Conservation (phyloP, 2,888 invertebrate genomes). For the Hoplodrina ambigua region DNA sequence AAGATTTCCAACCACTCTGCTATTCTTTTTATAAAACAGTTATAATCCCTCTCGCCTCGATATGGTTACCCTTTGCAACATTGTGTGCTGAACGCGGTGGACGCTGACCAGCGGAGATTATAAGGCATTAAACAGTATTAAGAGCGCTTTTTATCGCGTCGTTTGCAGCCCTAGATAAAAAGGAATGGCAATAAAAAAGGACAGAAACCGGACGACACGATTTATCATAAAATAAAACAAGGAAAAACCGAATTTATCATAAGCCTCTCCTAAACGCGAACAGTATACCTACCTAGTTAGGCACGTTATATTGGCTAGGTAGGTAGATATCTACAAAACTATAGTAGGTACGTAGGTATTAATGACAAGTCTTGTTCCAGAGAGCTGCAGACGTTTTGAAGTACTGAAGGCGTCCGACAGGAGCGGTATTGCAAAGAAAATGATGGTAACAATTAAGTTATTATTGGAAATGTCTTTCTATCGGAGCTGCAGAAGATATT, state of each 20-base stretch:
- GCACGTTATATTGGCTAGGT: no score
- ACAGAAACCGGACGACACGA: background rate
- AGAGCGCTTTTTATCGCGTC: slow-evolving; percentile 37
- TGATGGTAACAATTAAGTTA: slow-evolving; percentile 68
- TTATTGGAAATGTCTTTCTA: background rate
- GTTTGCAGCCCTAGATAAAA: background rate
- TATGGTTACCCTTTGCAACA: slow-evolving; percentile 6
- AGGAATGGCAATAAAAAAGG: background rate
- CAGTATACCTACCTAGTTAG: no score
- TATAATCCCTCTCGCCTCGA: background rate
- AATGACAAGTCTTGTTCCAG: slow-evolving; percentile 68
- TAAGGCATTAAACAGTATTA: slow-evolving; percentile 60
- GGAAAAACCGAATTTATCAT: no score
- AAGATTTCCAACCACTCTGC: background rate
- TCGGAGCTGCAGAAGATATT: slow-evolving; percentile 4
- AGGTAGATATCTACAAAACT: no score
- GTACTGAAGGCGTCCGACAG: slow-evolving; percentile 63
- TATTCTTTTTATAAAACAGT: background rate
- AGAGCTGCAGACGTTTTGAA: slow-evolving; percentile 72
- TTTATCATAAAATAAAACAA: no score
- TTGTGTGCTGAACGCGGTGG: background rate
- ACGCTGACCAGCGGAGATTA: slow-evolving; percentile 39
- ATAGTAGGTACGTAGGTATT: background rate
- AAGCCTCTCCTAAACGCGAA: no score
- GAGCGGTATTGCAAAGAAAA: slow-evolving; percentile 60